Base-by-base conservation (phyloP, 2,113 vertebrate species). In the Meles meles region DNA sequence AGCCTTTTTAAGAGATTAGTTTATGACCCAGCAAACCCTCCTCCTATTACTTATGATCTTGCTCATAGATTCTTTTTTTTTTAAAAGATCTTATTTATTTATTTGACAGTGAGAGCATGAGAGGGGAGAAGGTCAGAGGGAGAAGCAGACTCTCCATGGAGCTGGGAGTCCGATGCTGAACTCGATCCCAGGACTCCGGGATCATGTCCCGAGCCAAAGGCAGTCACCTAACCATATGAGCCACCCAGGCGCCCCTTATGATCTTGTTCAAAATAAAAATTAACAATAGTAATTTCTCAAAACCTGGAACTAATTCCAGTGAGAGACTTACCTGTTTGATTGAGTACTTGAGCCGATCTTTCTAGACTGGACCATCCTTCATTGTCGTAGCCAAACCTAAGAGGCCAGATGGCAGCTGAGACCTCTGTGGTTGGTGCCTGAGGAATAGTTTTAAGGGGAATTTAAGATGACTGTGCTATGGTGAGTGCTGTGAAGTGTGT, bases 341-440 rank as follows among this genome's bases (percentile, higher is more conserved):
- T 98, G 80, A 99, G 98, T 92, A 99, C 83, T 34, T 97, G 92
- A 87, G 98, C 99, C 25, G 98, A 98, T 91, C 98, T 88, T 97
- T 99, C 98, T 91, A 99, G 96, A 97, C 52, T 99, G 37, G 95
- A 94, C 98, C 99, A 99, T 18, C 98, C 98, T 81, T 98, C 97
- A 77, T 99, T 99, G 97, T 99, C 98, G 76, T 98, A 98, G 23
- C 96, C 99, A 97, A 99, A 99, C 87, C 99, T 97, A 96, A 99
- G 99, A 87, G 99, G 98, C 98, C 99, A 99, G 97, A 99, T 99
- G 98, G 99, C 97, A 0, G 98, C 98, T 81, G 98, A 98, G 95
- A 99, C 97, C 34, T 98, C 98, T 88, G 87, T 97, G 84, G 97
- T 97, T 88, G 98, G 95, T 95, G 92, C 96, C 99, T 99, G 15